Evolutionary conservation across 2,797 vertebrate species (phyloP).

Genomic region (Myotis findleyi): DNA sequence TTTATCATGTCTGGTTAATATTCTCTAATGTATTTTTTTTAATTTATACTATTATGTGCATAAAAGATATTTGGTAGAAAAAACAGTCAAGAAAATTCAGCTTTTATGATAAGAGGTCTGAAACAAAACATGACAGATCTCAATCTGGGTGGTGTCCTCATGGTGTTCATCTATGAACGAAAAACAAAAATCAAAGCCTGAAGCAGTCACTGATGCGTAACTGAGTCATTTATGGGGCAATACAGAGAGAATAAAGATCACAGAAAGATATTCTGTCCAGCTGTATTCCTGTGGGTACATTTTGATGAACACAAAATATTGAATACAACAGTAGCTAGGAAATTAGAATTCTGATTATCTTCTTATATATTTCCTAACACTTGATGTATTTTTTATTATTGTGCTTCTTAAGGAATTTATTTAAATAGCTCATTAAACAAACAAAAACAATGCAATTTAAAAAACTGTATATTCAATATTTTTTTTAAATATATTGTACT

Average conservation of each 20-base stretch:
- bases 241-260: conserved; percentile 19
- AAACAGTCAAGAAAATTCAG: conserved; percentile 9
- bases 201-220: conserved; percentile 51
- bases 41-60: not conserved
- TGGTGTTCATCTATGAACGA: conserved; percentile 49
- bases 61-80: not conserved
- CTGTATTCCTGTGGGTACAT: conserved; percentile 1
- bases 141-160: not conserved
- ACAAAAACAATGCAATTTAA: conserved; percentile 49
- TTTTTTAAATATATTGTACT: not conserved
- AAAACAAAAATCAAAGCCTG: conserved; percentile 56
- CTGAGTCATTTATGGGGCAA: conserved; percentile 31
- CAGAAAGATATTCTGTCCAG: not conserved
- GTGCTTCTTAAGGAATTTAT: conserved; percentile 9
- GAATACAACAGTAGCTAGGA: not conserved
- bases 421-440: conserved; percentile 48
- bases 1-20: not conserved
- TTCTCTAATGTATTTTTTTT: not conserved
- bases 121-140: conserved; percentile 49
- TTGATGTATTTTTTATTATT: conserved; percentile 7
- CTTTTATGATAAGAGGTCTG: conserved; percentile 7
- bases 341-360: conserved; percentile 43
- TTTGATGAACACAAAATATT: conserved; percentile 48
- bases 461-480: conserved; percentile 36
- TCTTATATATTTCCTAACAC: not conserved